Percentiles rank a stretch among this genome's conserved stretches.
phyloP scores from a whole-genome alignment of 1,140 invertebrate species.

The Ceratina australensis region DNA sequence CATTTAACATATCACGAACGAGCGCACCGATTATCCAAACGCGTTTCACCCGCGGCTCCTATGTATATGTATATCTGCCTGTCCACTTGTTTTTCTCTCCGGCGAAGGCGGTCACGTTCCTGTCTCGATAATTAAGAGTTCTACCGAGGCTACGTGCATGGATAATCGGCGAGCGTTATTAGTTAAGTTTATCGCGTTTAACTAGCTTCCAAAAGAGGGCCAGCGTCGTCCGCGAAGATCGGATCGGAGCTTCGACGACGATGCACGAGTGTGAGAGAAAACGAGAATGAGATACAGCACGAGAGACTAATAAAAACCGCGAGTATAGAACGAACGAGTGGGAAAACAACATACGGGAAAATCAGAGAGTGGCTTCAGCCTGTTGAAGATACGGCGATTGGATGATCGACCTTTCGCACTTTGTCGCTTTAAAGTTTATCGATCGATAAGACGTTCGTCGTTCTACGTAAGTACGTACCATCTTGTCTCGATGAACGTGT shows the following conservation, averaged over 20 bases:
- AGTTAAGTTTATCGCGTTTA: constrained; percentile 57
- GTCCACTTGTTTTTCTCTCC: neutral
- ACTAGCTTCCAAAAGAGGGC: constrained; percentile 42
- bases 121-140: constrained; percentile 25
- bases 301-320: neutral
- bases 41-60: neutral
- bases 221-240: constrained; percentile 40
- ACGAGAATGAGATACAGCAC: neutral
- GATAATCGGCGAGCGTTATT: constrained; percentile 49
- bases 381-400: constrained; percentile 50
- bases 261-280: neutral
- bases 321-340: neutral
- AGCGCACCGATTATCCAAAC: constrained; percentile 51
- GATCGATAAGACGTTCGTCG: constrained; percentile 26
- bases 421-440: constrained; percentile 46
- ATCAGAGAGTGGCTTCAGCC: too few species aligned
- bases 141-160: constrained; percentile 31
- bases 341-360: constrained; percentile 23
- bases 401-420: constrained; percentile 36
- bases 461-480: constrained; percentile 13
- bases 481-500: constrained; percentile 31
- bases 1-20: constrained; percentile 65
- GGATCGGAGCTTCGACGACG: neutral
- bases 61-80: neutral
- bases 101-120: constrained; percentile 28